Evolutionary conservation across 2,888 invertebrate genomes (phyloP).

Genomic region (Plutella xylostella): DNA sequence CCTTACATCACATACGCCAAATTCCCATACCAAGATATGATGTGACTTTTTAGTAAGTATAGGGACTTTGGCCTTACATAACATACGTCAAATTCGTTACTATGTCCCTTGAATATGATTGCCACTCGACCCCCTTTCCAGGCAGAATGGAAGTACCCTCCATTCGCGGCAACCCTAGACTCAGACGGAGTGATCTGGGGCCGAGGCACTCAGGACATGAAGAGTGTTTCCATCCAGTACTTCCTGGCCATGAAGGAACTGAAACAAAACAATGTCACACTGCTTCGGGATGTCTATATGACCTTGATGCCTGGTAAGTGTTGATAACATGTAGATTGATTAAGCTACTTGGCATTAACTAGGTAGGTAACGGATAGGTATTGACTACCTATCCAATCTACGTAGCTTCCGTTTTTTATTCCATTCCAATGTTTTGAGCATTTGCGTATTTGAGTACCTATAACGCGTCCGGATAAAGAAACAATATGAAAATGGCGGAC

Average conservation of each 20-base stretch:
- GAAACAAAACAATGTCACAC: slow-evolving; percentile 48
- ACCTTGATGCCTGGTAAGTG: slow-evolving; percentile 73
- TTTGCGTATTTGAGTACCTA: background rate
- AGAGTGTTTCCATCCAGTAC: slow-evolving; percentile 75
- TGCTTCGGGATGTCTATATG: slow-evolving; percentile 72
- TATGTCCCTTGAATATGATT: too few species aligned
- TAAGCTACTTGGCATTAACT: too few species aligned
- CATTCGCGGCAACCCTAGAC: slow-evolving; percentile 84
- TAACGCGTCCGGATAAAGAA: background rate
- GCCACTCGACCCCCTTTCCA: slow-evolving; percentile 9
- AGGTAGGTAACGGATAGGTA: too few species aligned
- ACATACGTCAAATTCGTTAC: too few species aligned
- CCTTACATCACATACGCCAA: too few species aligned
- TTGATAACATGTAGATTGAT: background rate
- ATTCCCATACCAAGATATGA: too few species aligned
- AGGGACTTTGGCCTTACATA: too few species aligned
- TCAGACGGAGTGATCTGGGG: slow-evolving; percentile 84
- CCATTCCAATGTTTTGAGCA: background rate
- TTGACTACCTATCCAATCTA: background rate
- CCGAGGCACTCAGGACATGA: slow-evolving; percentile 87
- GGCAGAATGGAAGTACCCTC: slow-evolving; percentile 80
- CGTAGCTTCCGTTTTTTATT: background rate
- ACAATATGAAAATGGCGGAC: background rate
- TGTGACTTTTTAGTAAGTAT: too few species aligned
- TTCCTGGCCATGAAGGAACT: slow-evolving; percentile 72